Evolutionary conservation across 2,888 invertebrate genomes (phyloP).

Genomic region (Synergus laeviventris): DNA sequence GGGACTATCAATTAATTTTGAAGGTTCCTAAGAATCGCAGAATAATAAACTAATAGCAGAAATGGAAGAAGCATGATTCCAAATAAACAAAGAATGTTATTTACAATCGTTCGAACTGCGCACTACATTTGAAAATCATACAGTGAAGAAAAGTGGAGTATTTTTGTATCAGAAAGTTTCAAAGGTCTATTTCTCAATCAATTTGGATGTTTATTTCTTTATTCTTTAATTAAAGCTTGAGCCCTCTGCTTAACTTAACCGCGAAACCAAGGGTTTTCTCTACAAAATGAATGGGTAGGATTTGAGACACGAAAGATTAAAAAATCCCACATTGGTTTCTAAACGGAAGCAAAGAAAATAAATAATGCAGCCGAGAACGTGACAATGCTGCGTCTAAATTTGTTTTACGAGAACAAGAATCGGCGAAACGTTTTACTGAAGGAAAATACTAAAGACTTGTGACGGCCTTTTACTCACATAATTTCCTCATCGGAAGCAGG

Average conservation of each 20-base stretch:
- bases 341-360: conserved; percentile 24
- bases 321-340: conserved; percentile 14
- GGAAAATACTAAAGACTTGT: conserved; percentile 32
- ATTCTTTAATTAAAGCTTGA: no score
- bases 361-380: conserved; percentile 36
- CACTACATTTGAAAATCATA: no score
- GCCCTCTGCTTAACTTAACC: not conserved
- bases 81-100: no score
- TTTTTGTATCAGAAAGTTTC: no score
- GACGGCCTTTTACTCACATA: conserved; percentile 8
- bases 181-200: no score
- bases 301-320: not conserved
- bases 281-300: not conserved
- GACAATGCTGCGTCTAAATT: conserved; percentile 29
- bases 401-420: conserved; percentile 15
- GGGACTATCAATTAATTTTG: not conserved
- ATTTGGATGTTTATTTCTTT: no score
- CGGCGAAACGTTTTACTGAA: conserved; percentile 1
- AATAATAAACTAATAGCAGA: not conserved
- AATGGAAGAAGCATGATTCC: no score
- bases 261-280: not conserved
- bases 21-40: not conserved
- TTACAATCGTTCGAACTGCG: no score
- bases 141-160: no score
- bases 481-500: conserved; percentile 21